These are phyloP conservation scores for Drosophila algonquin DNA, from an alignment of 2,888 invertebrate genomes.

Conservation along the genomic window DNA sequence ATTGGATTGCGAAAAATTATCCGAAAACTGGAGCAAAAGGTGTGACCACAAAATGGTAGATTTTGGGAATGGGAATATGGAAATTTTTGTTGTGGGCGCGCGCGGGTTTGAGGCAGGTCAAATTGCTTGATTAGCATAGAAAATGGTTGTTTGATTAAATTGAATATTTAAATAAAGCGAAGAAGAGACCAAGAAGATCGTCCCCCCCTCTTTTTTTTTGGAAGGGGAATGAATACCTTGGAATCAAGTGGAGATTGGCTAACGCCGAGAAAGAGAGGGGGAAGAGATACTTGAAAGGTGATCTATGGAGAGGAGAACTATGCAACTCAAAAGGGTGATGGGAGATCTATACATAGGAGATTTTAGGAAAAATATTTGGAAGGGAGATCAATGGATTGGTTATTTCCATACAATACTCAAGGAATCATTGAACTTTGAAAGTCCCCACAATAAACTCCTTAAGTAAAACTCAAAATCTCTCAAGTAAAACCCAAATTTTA, in stretches of 20 bases:
- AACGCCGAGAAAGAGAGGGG: background rate
- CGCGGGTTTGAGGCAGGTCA: slow-evolving; percentile 44
- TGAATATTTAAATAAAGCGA: too few relatives aligned
- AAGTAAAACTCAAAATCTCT: background rate
- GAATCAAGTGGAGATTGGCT: slow-evolving; percentile 20
- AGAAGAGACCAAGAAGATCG: too few relatives aligned
- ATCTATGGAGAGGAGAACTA: background rate
- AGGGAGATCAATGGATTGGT: background rate
- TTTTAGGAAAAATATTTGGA: background rate
- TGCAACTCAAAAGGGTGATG: background rate
- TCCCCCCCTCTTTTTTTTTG: too few relatives aligned
- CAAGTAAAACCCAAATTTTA: background rate
- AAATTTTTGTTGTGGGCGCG: background rate
- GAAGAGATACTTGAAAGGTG: background rate
- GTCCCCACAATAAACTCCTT: background rate
- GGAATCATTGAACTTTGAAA: background rate
- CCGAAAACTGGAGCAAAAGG: slow-evolving; percentile 39
- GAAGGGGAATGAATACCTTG: slow-evolving; percentile 14
- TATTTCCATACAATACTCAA: background rate
- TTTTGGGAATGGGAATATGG: too few relatives aligned
- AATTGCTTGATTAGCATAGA: slow-evolving; percentile 43
- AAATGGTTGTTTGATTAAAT: slow-evolving; percentile 12
- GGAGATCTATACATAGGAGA: too few relatives aligned
- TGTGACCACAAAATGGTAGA: slow-evolving; percentile 11
- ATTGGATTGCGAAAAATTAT: slow-evolving; percentile 62